A percentile compares a stretch with the other conserved stretches of the same genome.
These are phyloP conservation scores for Papilio xuthus DNA, from an alignment of 1,140 invertebrate genomes.

Conservation along the genomic window DNA sequence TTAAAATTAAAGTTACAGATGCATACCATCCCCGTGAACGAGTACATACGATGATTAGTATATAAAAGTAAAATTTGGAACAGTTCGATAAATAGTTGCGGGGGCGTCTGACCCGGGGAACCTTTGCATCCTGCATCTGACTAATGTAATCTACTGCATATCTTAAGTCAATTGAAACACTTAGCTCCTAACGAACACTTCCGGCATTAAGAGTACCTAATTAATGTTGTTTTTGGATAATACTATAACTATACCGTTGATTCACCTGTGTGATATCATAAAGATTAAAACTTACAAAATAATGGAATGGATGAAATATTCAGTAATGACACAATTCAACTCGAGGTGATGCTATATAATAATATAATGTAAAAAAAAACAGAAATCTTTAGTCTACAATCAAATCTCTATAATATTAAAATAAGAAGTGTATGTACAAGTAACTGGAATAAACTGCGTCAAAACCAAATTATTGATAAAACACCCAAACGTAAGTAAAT, in stretches of 20 bases:
- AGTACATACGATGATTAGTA: neutral
- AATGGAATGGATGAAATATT: no score
- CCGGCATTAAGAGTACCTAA: neutral
- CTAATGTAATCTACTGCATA: slow-evolving; percentile 10
- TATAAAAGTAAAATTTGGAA: neutral
- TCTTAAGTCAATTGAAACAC: slow-evolving; percentile 14
- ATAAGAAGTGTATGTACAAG: no score
- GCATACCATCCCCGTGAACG: neutral
- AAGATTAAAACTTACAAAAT: no score
- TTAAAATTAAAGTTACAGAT: no score
- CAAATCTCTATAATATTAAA: no score
- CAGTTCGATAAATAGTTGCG: neutral
- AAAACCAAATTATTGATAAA: no score
- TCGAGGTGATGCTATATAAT: no score
- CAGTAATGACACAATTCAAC: no score
- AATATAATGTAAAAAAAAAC: no score
- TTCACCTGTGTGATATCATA: neutral
- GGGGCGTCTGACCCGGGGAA: slow-evolving; percentile 21
- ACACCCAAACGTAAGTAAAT: no score
- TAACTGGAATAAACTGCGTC: no score
- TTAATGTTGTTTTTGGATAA: neutral
- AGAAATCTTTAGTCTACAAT: no score
- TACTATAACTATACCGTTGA: neutral
- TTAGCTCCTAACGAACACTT: neutral
- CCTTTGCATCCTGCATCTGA: slow-evolving; percentile 21